Evolutionary conservation across 64 coral and sea anemone species (phyloP).

Genomic region (Platygyra sinensis): DNA sequence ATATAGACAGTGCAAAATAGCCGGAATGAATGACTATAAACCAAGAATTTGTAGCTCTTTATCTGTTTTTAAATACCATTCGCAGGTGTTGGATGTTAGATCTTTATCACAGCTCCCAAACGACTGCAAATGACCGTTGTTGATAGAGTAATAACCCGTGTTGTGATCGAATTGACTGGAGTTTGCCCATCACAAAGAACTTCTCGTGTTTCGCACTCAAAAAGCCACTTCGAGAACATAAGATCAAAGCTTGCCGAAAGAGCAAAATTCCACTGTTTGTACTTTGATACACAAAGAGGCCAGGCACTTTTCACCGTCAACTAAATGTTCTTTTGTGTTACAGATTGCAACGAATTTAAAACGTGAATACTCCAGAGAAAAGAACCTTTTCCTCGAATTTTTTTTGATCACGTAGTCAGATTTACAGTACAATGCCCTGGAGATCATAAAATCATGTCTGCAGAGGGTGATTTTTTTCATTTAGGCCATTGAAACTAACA

Average conservation of each 20-base stretch:
- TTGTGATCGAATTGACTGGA: constrained; percentile 5
- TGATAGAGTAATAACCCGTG: constrained; percentile 8
- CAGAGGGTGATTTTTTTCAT: neutral
- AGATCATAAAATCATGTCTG: neutral
- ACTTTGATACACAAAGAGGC: neutral
- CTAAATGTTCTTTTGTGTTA: constrained; percentile 20
- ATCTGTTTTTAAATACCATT: constrained; percentile 27
- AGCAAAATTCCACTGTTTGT: neutral
- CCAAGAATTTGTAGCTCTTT: neutral
- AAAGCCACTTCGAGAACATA: neutral
- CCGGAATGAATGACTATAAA: neutral
- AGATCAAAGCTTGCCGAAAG: constrained; percentile 45
- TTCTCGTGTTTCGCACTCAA: constrained; percentile 32
- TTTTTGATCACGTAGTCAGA: neutral
- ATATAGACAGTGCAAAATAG: neutral
- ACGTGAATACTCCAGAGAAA: neutral
- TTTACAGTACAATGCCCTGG: neutral
- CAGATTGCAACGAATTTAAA: neutral
- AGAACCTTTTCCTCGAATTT: neutral
- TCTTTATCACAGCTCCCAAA: constrained; percentile 17
- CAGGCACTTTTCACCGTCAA: neutral
- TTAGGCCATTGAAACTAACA: neutral
- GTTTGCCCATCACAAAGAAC: neutral
- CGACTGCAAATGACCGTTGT: neutral
- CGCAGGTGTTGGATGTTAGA: constrained; percentile 10